These are phyloP conservation scores for Melanerpes aurifrons DNA, from an alignment of 2,113 vertebrate genomes.

Conservation along the genomic window DNA sequence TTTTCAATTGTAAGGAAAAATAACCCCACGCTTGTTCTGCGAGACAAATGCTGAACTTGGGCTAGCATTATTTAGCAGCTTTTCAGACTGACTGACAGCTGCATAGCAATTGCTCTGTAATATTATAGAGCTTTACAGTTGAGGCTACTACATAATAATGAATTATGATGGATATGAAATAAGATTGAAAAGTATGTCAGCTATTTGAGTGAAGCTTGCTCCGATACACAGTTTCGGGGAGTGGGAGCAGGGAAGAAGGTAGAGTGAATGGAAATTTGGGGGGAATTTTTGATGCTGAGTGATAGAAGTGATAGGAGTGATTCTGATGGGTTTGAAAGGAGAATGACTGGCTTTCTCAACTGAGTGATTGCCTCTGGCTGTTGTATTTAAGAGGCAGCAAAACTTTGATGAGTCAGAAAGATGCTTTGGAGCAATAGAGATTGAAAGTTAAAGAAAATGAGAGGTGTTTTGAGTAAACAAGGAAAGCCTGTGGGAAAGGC, in stretches of 20 bases:
- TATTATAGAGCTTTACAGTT: not conserved
- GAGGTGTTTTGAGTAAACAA: not conserved
- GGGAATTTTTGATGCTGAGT: not conserved
- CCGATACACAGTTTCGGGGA: not conserved
- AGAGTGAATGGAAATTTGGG: not conserved
- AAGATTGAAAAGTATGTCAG: not conserved
- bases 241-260: not conserved
- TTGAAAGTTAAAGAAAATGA: not conserved
- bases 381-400: slow-evolving; percentile 10
- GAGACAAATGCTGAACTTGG: not conserved
- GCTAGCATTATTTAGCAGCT: not conserved
- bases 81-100: not conserved
- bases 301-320: not conserved
- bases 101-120: not conserved
- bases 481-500: not conserved
- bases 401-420: not conserved
- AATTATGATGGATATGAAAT: not conserved
- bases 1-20: not conserved
- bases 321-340: not conserved
- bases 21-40: not conserved
- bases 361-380: not conserved
- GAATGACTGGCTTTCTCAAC: not conserved
- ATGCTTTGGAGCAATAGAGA: not conserved
- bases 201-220: not conserved
- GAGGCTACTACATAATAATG: not conserved